phyloP scores from a whole-genome alignment of 1,140 invertebrate species.

The Tenebrio molitor region DNA sequence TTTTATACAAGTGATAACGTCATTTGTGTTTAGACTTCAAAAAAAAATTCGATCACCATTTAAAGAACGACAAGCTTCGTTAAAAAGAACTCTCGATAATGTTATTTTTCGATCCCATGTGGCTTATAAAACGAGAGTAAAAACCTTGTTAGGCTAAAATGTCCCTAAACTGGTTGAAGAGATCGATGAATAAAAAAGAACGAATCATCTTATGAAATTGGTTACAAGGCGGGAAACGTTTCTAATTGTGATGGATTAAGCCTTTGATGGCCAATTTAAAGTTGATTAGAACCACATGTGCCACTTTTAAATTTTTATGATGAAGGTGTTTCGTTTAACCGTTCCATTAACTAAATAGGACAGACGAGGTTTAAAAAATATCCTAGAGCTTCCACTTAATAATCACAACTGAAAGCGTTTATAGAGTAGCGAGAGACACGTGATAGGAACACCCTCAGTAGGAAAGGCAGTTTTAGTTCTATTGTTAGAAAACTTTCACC shows the following conservation, averaged over 20 bases:
- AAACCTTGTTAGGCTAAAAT: conserved; percentile 34
- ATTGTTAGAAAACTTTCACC: conserved; percentile 17
- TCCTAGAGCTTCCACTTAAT: conserved; percentile 3
- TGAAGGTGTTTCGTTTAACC: conserved; percentile 25
- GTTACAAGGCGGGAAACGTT: conserved; percentile 27
- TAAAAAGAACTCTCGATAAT: conserved; percentile 23
- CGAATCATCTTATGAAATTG: conserved; percentile 33
- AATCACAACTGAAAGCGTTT: conserved; percentile 11
- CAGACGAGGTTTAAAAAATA: conserved; percentile 13
- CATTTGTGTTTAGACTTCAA: no score
- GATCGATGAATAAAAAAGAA: conserved; percentile 27
- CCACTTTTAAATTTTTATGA: conserved; percentile 32
- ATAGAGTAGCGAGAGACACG: not conserved
- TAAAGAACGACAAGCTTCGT: conserved; percentile 7
- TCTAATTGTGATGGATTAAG: conserved; percentile 28
- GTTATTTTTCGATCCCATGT: conserved; percentile 22
- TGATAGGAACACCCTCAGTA: conserved; percentile 17
- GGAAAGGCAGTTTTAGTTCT: conserved; percentile 24
- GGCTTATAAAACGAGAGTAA: conserved; percentile 22
- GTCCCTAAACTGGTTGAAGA: conserved; percentile 22
- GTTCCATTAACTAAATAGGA: conserved; percentile 25
- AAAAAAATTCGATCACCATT: conserved; percentile 4
- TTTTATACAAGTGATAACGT: no score
- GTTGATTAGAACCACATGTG: conserved; percentile 34
- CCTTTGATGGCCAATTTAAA: conserved; percentile 37